Conservation (phyloP, 2,888 invertebrate genomes). For the Mimumesa dahlbomi region DNA sequence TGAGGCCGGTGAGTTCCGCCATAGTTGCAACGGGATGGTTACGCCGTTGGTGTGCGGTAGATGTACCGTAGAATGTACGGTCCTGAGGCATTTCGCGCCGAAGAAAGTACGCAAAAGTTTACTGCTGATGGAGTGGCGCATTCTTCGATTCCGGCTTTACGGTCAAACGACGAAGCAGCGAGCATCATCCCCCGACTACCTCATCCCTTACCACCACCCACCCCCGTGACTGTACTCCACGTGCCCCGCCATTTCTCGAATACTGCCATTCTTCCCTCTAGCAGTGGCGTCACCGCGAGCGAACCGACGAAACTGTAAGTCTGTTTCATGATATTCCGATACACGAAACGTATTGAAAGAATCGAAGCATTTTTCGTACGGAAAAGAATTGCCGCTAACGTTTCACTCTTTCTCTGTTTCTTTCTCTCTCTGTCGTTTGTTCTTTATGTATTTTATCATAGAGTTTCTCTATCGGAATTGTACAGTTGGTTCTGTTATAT, state of each 20-base stretch:
- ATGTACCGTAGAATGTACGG: background rate
- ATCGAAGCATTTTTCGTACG: slow-evolving; percentile 30
- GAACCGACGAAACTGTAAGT: slow-evolving; percentile 9
- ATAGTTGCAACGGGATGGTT: background rate
- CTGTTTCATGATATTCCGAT: slow-evolving; percentile 35
- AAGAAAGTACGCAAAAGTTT: slow-evolving; percentile 65
- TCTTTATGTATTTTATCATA: background rate
- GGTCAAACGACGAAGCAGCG: slow-evolving; percentile 58
- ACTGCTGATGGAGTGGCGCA: slow-evolving; percentile 68
- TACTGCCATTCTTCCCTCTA: slow-evolving; percentile 37
- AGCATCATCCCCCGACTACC: too few species aligned
- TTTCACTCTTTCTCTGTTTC: background rate
- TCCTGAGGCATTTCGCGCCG: slow-evolving; percentile 33
- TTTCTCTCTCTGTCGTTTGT: background rate
- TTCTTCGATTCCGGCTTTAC: slow-evolving; percentile 67
- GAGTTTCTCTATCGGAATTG: too few species aligned
- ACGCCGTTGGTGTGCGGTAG: background rate
- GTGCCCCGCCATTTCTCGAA: slow-evolving; percentile 34
- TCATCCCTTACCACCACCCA: too few species aligned
- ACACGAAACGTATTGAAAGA: slow-evolving; percentile 22
- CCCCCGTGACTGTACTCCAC: background rate
- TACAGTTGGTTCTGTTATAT: too few species aligned
- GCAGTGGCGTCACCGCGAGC: slow-evolving; percentile 11
- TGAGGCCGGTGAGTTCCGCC: too few species aligned
- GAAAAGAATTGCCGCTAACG: slow-evolving; percentile 4